Conservation (phyloP, 2,888 invertebrate genomes). For the Drosophila imparisetae region DNA sequence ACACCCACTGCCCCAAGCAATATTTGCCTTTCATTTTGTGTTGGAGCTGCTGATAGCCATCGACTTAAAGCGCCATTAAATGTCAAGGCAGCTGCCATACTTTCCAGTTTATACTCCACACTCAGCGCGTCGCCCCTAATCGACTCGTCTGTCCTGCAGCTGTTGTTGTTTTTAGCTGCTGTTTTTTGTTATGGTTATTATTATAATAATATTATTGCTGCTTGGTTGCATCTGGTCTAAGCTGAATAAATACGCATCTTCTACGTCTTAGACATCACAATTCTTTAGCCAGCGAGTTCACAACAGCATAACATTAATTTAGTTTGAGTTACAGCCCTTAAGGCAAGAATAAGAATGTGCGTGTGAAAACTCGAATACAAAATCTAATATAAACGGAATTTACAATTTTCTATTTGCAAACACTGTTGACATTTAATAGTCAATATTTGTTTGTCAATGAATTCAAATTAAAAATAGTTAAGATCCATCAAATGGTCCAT, state of each 20-base stretch:
- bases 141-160: conserved; percentile 54
- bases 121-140: background rate
- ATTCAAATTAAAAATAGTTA: background rate
- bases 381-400: background rate
- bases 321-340: background rate
- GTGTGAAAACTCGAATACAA: background rate
- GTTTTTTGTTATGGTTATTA: conserved; percentile 38
- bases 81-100: conserved; percentile 65
- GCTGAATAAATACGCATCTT: conserved; percentile 7
- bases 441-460: background rate
- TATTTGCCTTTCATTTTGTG: conserved; percentile 44
- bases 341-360: background rate
- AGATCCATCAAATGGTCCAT: too few relatives aligned
- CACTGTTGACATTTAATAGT: background rate
- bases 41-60: conserved; percentile 49
- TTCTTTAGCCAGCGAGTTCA: conserved; percentile 9
- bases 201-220: conserved; percentile 62
- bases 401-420: background rate
- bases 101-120: conserved; percentile 6
- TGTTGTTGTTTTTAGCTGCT: conserved; percentile 43
- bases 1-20: background rate
- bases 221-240: conserved; percentile 58
- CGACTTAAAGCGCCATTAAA: conserved; percentile 56
- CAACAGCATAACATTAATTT: conserved; percentile 39
- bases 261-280: conserved; percentile 32